A percentile compares a stretch with the other conserved stretches of the same genome.
phyloP scores from a whole-genome alignment of 2,113 vertebrate species.

The Etheostoma cragini region DNA sequence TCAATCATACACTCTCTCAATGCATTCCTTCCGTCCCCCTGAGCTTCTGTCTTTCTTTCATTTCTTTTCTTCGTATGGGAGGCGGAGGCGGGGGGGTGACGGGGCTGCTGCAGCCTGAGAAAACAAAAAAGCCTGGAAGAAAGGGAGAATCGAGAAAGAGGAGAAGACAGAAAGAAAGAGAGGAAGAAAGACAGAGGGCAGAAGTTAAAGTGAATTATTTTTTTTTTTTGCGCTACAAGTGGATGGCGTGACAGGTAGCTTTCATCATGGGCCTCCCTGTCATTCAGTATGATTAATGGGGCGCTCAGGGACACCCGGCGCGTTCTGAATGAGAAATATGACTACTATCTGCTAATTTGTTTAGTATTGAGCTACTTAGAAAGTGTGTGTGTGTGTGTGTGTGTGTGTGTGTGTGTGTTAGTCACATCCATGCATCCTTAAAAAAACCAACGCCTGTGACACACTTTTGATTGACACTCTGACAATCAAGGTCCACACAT shows the following conservation, averaged over 20 bases:
- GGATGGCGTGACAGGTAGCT: conserved; percentile 68
- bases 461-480: conserved; percentile 61
- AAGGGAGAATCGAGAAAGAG: conserved; percentile 40
- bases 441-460: conserved; percentile 37
- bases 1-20: conserved; percentile 70
- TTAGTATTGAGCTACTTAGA: conserved; percentile 77
- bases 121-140: conserved; percentile 69
- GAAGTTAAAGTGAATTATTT: conserved; percentile 37
- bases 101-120: conserved; percentile 46
- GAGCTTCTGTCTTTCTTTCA: conserved; percentile 64
- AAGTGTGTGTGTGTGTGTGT: conserved; percentile 16
- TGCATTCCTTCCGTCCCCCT: conserved; percentile 77
- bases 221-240: conserved; percentile 33
- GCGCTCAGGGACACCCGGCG: conserved; percentile 57
- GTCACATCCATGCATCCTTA: conserved; percentile 85
- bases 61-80: conserved; percentile 66
- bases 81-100: not conserved
- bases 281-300: conserved; percentile 80
- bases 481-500: conserved; percentile 47
- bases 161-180: conserved; percentile 35
- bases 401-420: conserved; percentile 9
- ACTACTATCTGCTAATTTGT: conserved; percentile 77
- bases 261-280: conserved; percentile 68
- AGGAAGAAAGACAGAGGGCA: conserved; percentile 35
- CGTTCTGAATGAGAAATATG: conserved; percentile 77